Evolutionary conservation across 2,113 vertebrate genomes (phyloP).

Genomic region (Candoia aspera): DNA sequence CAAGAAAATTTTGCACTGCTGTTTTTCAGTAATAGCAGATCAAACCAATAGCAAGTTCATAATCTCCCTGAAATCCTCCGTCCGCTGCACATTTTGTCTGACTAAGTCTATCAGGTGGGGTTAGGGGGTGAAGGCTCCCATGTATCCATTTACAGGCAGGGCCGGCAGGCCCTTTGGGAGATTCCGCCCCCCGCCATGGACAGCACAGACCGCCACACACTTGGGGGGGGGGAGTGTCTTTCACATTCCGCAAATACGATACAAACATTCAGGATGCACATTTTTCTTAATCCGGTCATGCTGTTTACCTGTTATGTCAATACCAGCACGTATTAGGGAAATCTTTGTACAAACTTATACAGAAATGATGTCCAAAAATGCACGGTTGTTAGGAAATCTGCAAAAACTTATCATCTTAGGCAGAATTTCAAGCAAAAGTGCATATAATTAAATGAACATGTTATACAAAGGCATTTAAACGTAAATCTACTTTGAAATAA

Average conservation of each 20-base stretch:
- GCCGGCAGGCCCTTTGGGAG: neutral
- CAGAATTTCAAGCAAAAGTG: neutral
- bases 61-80: slow-evolving; percentile 16
- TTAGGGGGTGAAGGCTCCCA: slow-evolving; percentile 12
- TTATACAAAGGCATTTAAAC: neutral
- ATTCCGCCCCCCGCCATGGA: neutral
- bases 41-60: slow-evolving; percentile 13
- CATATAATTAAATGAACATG: neutral
- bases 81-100: slow-evolving; percentile 16
- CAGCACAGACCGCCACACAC: neutral
- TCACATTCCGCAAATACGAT: neutral
- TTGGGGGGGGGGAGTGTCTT: neutral
- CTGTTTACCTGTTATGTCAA: neutral
- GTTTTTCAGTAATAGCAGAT: slow-evolving; percentile 26
- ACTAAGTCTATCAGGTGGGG: slow-evolving; percentile 11
- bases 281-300: neutral
- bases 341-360: neutral
- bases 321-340: neutral
- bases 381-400: neutral
- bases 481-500: neutral
- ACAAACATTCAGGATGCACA: neutral
- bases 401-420: neutral
- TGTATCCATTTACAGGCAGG: slow-evolving; percentile 18
- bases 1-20: slow-evolving; percentile 13
- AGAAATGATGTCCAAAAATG: neutral